phyloP scores from a whole-genome alignment of 2,888 invertebrate species.

The Rapana venosa region DNA sequence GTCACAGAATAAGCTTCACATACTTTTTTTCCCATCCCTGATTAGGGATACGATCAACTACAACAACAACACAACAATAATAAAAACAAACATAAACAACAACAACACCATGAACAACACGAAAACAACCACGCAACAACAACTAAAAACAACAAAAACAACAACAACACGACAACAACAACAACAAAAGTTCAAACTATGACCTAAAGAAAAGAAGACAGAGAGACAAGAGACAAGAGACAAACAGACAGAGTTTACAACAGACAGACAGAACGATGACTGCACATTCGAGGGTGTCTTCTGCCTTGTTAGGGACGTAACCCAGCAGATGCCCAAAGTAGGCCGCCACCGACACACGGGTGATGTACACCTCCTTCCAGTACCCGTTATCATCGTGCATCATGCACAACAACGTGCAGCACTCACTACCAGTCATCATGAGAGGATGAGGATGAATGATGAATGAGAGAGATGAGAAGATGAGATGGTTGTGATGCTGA shows the following conservation, averaged over 20 bases:
- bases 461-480: not conserved
- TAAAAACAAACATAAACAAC: not conserved
- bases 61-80: not conserved
- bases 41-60: too few relatives aligned
- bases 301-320: slow-evolving; percentile 69
- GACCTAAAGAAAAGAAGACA: too few relatives aligned
- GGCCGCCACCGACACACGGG: slow-evolving; percentile 78
- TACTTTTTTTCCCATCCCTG: too few relatives aligned
- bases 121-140: too few relatives aligned
- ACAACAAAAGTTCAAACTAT: too few relatives aligned
- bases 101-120: too few relatives aligned
- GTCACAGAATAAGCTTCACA: too few relatives aligned
- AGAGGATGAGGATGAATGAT: not conserved
- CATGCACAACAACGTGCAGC: slow-evolving; percentile 51
- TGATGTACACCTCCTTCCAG: slow-evolving; percentile 76
- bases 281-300: slow-evolving; percentile 40
- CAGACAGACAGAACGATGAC: not conserved
- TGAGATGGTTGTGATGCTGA: not conserved
- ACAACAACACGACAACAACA: too few relatives aligned
- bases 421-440: too few relatives aligned
- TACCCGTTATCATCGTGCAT: slow-evolving; percentile 59
- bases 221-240: not conserved
- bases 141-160: too few relatives aligned
- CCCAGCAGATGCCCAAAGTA: slow-evolving; percentile 76
- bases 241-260: not conserved